A percentile compares a stretch with the other conserved stretches of the same genome.
Evolutionary conservation across 2,113 vertebrate genomes (phyloP).

Genomic region (Siniperca chuatsi): DNA sequence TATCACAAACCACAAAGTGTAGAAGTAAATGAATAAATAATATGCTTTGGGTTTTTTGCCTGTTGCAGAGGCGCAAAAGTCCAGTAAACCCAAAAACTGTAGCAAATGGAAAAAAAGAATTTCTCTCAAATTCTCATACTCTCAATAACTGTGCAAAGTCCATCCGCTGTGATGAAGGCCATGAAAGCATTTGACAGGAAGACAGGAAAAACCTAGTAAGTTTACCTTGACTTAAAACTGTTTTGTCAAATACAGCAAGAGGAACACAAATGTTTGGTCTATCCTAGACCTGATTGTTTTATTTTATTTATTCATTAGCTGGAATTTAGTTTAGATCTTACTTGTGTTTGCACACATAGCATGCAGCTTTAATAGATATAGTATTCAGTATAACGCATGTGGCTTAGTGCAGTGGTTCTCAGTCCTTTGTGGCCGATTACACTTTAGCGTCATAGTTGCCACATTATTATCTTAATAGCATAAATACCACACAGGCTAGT

Average conservation of each 20-base stretch:
- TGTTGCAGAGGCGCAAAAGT: neutral
- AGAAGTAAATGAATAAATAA: neutral
- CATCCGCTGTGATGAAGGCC: neutral
- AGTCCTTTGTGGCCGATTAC: neutral
- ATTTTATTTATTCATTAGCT: neutral
- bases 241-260: neutral
- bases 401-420: neutral
- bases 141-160: neutral
- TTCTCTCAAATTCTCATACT: neutral
- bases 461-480: neutral
- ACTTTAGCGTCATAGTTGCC: neutral
- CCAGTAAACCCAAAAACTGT: neutral
- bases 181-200: neutral
- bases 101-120: too few relatives aligned
- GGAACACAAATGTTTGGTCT: neutral
- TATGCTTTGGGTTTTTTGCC: neutral
- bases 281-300: neutral
- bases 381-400: too few relatives aligned
- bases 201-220: neutral
- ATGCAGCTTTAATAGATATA: neutral
- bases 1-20: neutral
- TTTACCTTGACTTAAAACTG: neutral
- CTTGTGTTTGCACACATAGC: neutral
- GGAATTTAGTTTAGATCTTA: neutral
- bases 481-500: neutral